Evolutionary conservation across 35 echinoderm and acorn worm genomes (phyloP).

Genomic region (Ophiothrix spiculata): DNA sequence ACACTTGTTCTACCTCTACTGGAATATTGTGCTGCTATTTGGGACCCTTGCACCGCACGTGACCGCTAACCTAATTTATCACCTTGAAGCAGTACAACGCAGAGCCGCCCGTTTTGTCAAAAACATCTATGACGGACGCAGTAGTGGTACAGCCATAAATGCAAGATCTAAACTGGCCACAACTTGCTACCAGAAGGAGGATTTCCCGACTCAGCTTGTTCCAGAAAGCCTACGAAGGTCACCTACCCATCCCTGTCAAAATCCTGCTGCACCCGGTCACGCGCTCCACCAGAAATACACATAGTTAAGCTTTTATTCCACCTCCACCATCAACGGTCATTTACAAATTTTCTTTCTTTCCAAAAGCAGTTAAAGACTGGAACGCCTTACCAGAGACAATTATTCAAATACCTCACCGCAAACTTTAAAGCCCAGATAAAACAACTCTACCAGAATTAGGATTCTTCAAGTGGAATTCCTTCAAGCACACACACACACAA

Average conservation of each 20-base stretch:
- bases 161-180: not conserved
- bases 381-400: no score
- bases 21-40: not conserved
- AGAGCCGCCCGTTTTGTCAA: not conserved
- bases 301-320: no score
- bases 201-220: not conserved
- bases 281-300: not conserved
- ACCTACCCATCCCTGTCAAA: not conserved
- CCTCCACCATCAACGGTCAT: no score
- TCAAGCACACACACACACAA: no score
- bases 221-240: not conserved
- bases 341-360: no score
- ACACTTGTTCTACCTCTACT: not conserved
- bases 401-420: no score
- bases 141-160: not conserved
- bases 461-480: no score
- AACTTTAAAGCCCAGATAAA: no score
- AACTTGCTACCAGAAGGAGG: not conserved
- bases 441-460: no score
- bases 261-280: not conserved
- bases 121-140: not conserved
- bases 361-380: no score
- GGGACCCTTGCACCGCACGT: not conserved
- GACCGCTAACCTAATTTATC: not conserved
- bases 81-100: not conserved